Evolutionary conservation across 2,113 vertebrate species (phyloP).

Genomic region (Shinisaurus crocodilurus): DNA sequence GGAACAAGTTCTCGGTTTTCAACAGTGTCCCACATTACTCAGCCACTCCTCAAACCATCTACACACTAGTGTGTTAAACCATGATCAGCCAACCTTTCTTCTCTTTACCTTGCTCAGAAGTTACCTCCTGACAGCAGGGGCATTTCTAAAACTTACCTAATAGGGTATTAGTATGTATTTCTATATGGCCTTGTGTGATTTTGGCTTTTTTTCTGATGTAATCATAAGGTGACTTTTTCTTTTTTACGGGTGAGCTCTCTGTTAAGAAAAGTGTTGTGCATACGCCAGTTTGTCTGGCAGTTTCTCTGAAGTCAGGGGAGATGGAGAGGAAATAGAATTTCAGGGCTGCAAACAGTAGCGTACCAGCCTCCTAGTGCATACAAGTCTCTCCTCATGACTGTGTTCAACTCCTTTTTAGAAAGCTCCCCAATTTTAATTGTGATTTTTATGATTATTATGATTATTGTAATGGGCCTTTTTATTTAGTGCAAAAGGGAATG

Average conservation of each 20-base stretch:
- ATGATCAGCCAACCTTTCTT: conserved; percentile 55
- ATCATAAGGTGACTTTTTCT: conserved; percentile 64
- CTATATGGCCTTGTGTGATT: conserved; percentile 76
- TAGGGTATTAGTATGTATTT: conserved; percentile 69
- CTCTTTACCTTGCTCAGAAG: conserved; percentile 41
- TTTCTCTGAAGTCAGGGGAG: conserved; percentile 52
- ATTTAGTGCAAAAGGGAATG: conserved; percentile 72
- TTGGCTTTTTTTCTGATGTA: conserved; percentile 72
- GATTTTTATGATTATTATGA: conserved; percentile 61
- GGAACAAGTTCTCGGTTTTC: conserved; percentile 62
- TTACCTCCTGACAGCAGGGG: conserved; percentile 51
- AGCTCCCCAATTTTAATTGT: conserved; percentile 55
- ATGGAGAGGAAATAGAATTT: conserved; percentile 50
- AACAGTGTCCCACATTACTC: conserved; percentile 50
- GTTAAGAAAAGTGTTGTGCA: conserved; percentile 63
- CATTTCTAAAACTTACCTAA: conserved; percentile 50
- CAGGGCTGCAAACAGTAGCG: conserved; percentile 46
- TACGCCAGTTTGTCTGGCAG: conserved; percentile 52
- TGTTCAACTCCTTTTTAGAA: conserved; percentile 61
- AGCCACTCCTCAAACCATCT: conserved; percentile 59
- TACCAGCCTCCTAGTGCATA: conserved; percentile 59
- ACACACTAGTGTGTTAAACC: conserved; percentile 53
- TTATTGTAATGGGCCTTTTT: conserved; percentile 70
- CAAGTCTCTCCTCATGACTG: conserved; percentile 51
- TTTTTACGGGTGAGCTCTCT: conserved; percentile 63